Evolutionary conservation across 2,797 vertebrate genomes (phyloP), one percentile per base, ranked within the genome.

Genomic region (Anguilla megastoma): DNA sequence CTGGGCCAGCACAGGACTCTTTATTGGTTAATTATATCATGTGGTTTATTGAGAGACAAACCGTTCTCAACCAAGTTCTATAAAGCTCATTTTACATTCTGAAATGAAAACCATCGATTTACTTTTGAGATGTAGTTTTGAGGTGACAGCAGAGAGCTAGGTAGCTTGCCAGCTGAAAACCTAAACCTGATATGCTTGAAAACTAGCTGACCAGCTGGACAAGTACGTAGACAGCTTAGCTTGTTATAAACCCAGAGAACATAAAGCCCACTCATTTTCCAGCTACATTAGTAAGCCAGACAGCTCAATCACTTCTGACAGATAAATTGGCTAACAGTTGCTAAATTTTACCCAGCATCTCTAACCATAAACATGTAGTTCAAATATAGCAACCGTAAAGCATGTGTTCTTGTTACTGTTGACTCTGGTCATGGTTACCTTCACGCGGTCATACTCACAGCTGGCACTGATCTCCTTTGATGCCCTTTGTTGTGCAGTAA

Each of bases 381-480:
- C 0, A 74, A 36, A 79, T 79, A 45, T 24, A 45, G 10, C 69
- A 33, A 71, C 9, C 33, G 69, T 8, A 71, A 71, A 71, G 27
- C 5, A 24, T 6, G 45, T 21, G n/a, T 79, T 41, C 33, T 21
- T 79, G 74, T 41, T 18, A 79, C 16, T 21, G 33, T 41, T 79
- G 74, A 18, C 74, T 45, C 36, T 79, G 74, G 74, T 45, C 33
- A 41, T 18, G 74, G 36, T 21, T 79, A 18, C 16, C 27, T 45
- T 79, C 12, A 36, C 45, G 18, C 9, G 1, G 12, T 41, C 83
- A 87, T 97, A 99, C 98, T 99, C 94, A 99, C 98, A 99, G 95
- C 94, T 99, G 98, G 94, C 98, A 99, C 69, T 99, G 98, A 92
- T 99, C 98, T 94, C 98, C 98, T 96, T 99, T 99, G 95, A 99